Conservation (phyloP, 2,888 invertebrate species). For the Andrena bicolor region DNA sequence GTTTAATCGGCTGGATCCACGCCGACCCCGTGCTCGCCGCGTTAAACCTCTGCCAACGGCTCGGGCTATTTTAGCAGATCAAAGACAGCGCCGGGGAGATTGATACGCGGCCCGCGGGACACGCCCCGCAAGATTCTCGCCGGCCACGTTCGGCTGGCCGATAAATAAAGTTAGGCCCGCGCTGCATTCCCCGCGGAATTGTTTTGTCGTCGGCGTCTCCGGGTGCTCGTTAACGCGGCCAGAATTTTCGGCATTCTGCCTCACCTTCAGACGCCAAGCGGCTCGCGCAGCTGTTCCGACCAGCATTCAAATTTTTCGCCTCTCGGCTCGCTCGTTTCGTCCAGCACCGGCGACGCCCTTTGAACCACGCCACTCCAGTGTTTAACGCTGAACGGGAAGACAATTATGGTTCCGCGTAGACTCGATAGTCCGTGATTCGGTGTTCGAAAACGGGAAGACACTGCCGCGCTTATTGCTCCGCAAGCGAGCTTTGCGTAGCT, state of each 20-base stretch:
- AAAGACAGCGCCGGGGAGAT: conserved; percentile 78
- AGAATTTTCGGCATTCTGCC: conserved; percentile 68
- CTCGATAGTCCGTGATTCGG: not conserved
- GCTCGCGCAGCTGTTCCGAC: conserved; percentile 41
- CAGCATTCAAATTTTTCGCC: conserved; percentile 48
- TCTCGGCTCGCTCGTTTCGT: not conserved
- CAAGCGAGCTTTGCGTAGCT: not conserved
- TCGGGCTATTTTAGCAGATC: conserved; percentile 80
- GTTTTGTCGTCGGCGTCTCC: conserved; percentile 65
- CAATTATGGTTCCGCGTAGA: conserved; percentile 25
- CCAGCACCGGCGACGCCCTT: not conserved
- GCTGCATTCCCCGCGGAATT: conserved; percentile 64
- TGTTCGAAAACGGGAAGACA: not conserved
- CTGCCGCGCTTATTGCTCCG: not conserved
- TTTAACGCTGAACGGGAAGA: conserved; percentile 18
- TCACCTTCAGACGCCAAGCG: conserved; percentile 41
- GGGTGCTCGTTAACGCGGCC: conserved; percentile 74
- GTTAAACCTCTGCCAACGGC: conserved; percentile 64
- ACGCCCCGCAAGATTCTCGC: conserved; percentile 69
- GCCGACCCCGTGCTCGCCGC: conserved; percentile 53
- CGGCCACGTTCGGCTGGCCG: conserved; percentile 47
- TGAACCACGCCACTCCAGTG: conserved; percentile 4
- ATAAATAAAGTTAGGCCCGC: conserved; percentile 70
- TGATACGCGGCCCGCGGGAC: conserved; percentile 76
- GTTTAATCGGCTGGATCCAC: conserved; percentile 74